Evolutionary conservation across 2,888 invertebrate genomes (phyloP).

Genomic region (Parnassius mnemosyne): DNA sequence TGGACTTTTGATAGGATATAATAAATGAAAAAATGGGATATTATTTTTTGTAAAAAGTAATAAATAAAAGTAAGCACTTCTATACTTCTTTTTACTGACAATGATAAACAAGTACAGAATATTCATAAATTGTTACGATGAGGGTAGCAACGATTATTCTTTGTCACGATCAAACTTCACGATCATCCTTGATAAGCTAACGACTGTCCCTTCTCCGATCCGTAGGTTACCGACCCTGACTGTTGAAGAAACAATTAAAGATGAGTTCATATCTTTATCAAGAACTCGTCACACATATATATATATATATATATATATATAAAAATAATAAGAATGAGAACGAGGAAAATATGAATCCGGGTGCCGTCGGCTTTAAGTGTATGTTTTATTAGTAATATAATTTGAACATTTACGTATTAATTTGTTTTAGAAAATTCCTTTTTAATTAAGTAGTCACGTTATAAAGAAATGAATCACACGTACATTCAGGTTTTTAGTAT

Average conservation of each 20-base stretch:
- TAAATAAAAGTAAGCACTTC: no score
- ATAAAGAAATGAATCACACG: no score
- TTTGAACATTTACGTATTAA: slow-evolving; percentile 5
- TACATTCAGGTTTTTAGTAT: no score
- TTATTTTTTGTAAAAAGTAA: no score
- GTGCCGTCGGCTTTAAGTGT: background rate
- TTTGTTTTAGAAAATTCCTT: slow-evolving; percentile 14
- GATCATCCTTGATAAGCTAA: slow-evolving; percentile 65
- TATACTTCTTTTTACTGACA: no score
- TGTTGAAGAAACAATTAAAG: slow-evolving; percentile 28
- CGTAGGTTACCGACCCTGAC: slow-evolving; percentile 60
- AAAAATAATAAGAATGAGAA: slow-evolving; percentile 7
- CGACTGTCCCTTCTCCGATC: slow-evolving; percentile 69
- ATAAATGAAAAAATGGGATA: no score
- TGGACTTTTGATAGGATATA: no score
- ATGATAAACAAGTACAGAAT: slow-evolving; percentile 4
- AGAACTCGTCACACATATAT: slow-evolving; percentile 4
- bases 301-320: no score
- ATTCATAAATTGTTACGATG: slow-evolving; percentile 37
- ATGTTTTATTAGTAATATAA: slow-evolving; percentile 20
- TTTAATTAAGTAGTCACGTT: no score
- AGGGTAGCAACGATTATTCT: slow-evolving; percentile 51
- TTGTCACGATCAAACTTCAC: slow-evolving; percentile 62
- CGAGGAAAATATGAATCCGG: slow-evolving; percentile 18
- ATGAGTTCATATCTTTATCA: slow-evolving; percentile 10